A percentile compares a stretch with the other conserved stretches of the same genome.
Conservation (phyloP, 2,888 invertebrate species). For the Mythimna albipuncta region DNA sequence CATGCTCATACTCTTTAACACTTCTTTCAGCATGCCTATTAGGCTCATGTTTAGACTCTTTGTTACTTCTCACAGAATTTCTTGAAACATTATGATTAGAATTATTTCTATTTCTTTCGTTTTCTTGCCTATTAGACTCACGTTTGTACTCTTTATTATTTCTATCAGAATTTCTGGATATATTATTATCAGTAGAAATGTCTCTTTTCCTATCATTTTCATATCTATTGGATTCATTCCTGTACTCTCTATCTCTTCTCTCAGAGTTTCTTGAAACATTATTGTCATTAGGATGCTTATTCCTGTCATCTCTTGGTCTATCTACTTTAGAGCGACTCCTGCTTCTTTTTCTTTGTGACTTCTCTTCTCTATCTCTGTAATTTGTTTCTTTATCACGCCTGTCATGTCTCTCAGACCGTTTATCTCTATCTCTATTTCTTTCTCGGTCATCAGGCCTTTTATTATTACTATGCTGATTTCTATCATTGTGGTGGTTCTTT, state of each 20-base stretch:
- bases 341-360: constrained; percentile 78
- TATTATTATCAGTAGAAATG: constrained; percentile 32
- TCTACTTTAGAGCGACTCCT: constrained; percentile 59
- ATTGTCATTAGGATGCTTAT: constrained; percentile 41
- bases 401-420: constrained; percentile 51
- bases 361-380: constrained; percentile 68
- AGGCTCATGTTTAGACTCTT: constrained; percentile 30
- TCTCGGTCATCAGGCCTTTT: constrained; percentile 72
- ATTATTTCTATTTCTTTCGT: constrained; percentile 40
- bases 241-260: constrained; percentile 37
- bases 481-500: constrained; percentile 59
- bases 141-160: constrained; percentile 36
- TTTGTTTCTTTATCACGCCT: constrained; percentile 43
- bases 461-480: constrained; percentile 66
- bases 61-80: constrained; percentile 45
- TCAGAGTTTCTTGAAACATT: constrained; percentile 48
- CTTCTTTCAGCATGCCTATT: constrained; percentile 40
- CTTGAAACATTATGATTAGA: constrained; percentile 49
- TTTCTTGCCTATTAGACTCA: constrained; percentile 44
- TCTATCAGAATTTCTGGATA: constrained; percentile 40
- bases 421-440: constrained; percentile 62
- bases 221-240: constrained; percentile 31
- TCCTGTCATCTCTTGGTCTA: constrained; percentile 54
- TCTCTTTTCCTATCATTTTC: constrained; percentile 43
- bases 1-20: constrained; percentile 40